Evolutionary conservation across 2,797 vertebrate species (phyloP).

Genomic region (Micrastur ruficollis): DNA sequence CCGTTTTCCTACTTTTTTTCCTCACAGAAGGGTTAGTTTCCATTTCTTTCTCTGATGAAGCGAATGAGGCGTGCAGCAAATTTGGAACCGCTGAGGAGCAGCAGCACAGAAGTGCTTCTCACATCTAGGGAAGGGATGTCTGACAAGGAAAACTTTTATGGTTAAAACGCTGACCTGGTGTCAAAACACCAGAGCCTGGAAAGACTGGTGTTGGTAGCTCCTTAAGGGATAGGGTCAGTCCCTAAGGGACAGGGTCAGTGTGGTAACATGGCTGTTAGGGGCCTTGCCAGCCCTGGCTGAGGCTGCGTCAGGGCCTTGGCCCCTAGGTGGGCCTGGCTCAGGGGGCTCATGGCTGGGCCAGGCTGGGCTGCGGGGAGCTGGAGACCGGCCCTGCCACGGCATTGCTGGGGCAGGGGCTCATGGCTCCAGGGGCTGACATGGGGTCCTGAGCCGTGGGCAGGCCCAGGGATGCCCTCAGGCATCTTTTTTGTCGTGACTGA

Average conservation of each 20-base stretch:
- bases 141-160: not conserved
- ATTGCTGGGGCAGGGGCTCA: not conserved
- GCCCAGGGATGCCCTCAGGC: not conserved
- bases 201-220: not conserved
- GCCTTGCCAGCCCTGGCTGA: not conserved
- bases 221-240: too few species aligned
- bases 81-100: not conserved
- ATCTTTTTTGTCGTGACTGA: not conserved
- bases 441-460: not conserved
- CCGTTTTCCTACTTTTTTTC: not conserved
- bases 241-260: not conserved
- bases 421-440: not conserved
- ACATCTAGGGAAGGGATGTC: not conserved
- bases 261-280: not conserved
- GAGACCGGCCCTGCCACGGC: accelerated
- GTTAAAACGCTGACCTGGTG: not conserved
- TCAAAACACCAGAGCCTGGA: not conserved
- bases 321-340: not conserved
- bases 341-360: accelerated
- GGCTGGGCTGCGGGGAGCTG: too few species aligned
- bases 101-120: not conserved
- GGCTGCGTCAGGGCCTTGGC: too few species aligned
- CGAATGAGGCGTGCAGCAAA: not conserved
- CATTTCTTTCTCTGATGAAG: not conserved
- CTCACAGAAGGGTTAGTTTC: not conserved